Conservation (phyloP, 2,888 invertebrate species). For the Agrypnus murinus region DNA sequence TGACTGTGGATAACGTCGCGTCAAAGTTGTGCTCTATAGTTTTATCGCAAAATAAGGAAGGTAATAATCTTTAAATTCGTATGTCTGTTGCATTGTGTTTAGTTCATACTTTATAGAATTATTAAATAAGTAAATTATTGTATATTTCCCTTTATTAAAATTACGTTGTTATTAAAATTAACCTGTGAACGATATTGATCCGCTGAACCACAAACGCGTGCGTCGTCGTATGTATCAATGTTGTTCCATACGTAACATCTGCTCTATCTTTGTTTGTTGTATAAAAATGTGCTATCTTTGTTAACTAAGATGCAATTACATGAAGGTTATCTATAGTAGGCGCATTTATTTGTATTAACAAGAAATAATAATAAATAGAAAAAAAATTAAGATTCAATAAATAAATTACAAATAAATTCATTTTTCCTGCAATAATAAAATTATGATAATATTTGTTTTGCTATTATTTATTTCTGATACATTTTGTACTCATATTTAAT, state of each 20-base stretch:
- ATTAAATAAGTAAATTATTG: neutral
- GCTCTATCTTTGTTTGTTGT: neutral
- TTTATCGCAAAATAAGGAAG: conserved; percentile 72
- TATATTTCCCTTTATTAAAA: neutral
- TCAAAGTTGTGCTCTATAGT: conserved; percentile 76
- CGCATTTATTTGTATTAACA: neutral
- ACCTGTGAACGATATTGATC: conserved; percentile 16
- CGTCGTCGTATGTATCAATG: neutral
- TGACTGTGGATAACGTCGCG: conserved; percentile 73
- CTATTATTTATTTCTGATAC: too few relatives aligned
- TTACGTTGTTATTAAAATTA: conserved; percentile 9
- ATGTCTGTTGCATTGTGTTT: neutral
- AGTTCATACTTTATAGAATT: neutral
- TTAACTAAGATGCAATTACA: neutral
- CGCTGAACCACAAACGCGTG: conserved; percentile 7
- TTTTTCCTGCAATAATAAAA: too few relatives aligned
- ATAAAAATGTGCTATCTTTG: neutral
- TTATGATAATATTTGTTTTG: too few relatives aligned
- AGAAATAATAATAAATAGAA: too few relatives aligned
- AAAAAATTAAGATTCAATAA: too few relatives aligned
- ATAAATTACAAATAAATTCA: too few relatives aligned
- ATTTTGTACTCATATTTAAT: too few relatives aligned
- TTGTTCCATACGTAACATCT: neutral
- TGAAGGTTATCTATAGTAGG: neutral
- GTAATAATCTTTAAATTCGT: conserved; percentile 63